Conservation (phyloP, 2,888 invertebrate species). For the Ypsolopha sequella region DNA sequence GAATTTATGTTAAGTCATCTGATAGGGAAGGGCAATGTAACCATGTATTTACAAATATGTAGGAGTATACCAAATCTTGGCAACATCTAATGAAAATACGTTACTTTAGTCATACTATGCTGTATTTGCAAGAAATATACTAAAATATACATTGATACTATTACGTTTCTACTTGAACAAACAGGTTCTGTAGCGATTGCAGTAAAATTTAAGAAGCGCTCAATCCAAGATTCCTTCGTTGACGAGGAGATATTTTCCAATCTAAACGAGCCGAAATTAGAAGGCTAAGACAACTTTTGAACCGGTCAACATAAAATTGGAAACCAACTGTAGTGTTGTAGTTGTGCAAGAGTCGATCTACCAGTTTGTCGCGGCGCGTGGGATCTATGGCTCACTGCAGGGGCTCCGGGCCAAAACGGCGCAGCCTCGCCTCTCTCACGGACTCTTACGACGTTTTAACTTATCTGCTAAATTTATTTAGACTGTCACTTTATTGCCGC, state of each 20-base stretch:
- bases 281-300: slow-evolving; percentile 64
- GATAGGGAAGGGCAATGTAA: too few relatives aligned
- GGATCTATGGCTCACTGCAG: slow-evolving; percentile 38
- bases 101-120: too few relatives aligned
- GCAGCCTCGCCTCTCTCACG: slow-evolving; percentile 10
- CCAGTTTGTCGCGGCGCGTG: slow-evolving; percentile 50
- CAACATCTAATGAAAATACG: too few relatives aligned
- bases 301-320: slow-evolving; percentile 72
- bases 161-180: not conserved
- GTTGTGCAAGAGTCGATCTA: slow-evolving; percentile 63
- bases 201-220: not conserved
- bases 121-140: too few relatives aligned
- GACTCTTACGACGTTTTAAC: slow-evolving; percentile 30
- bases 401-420: slow-evolving; percentile 15
- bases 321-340: slow-evolving; percentile 62
- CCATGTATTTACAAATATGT: too few relatives aligned
- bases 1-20: too few relatives aligned
- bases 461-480: slow-evolving; percentile 32
- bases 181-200: not conserved
- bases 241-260: slow-evolving; percentile 54
- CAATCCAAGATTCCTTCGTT: not conserved
- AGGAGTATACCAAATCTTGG: too few relatives aligned
- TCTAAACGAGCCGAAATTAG: slow-evolving; percentile 69
- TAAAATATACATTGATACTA: too few relatives aligned
- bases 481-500: slow-evolving; percentile 47